Evolutionary conservation across 2,113 vertebrate genomes (phyloP).

Genomic region (Genyomyrus donnyi): DNA sequence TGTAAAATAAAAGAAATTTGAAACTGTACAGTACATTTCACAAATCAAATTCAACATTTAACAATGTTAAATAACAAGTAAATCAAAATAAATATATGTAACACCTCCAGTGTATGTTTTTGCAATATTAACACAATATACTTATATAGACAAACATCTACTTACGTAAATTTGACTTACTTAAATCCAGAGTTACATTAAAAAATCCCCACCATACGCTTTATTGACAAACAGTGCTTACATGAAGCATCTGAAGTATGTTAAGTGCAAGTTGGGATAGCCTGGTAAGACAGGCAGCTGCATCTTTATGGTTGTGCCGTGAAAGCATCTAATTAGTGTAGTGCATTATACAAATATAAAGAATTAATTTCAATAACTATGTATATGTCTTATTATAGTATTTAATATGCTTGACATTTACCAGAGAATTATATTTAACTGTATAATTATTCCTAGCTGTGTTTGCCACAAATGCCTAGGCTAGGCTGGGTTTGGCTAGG

Average conservation of each 20-base stretch:
- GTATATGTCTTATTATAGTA: background rate
- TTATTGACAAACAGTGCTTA: background rate
- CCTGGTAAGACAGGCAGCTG: background rate
- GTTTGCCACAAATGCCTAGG: background rate
- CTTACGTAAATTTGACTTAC: background rate
- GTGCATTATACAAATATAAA: background rate
- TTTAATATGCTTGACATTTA: background rate
- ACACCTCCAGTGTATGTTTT: background rate
- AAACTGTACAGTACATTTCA: background rate
- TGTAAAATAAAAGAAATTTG: background rate
- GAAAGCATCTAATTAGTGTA: background rate
- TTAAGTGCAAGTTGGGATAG: background rate
- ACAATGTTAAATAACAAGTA: background rate
- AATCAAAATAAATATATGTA: background rate
- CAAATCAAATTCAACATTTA: background rate
- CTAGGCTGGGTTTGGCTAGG: background rate
- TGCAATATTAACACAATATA: background rate
- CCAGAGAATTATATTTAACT: background rate
- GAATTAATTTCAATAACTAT: background rate
- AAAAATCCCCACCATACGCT: background rate
- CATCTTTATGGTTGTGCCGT: background rate
- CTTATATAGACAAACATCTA: background rate
- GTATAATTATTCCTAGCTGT: background rate
- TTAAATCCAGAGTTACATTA: background rate
- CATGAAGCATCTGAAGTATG: background rate